Conservation (phyloP, 2,888 invertebrate species). For the Branchipolynoe longqiensis region DNA sequence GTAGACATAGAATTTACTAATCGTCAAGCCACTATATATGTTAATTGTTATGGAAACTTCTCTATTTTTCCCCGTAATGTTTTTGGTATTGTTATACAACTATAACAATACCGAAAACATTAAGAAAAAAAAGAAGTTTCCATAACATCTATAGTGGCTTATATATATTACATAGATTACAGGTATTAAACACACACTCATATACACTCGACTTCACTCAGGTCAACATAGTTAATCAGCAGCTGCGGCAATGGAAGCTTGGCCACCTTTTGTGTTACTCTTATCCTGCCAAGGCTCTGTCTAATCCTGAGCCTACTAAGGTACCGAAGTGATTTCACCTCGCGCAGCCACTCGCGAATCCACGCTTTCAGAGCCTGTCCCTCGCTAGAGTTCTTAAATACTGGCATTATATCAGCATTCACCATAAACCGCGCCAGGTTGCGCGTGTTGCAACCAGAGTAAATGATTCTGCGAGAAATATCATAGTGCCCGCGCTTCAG, state of each 20-base stretch:
- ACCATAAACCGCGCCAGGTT: conserved; percentile 26
- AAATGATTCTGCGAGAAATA: conserved; percentile 8
- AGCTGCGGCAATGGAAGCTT: conserved; percentile 19
- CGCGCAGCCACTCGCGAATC: conserved; percentile 30
- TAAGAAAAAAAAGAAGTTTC: no score
- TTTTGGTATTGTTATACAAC: no score
- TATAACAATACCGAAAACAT: no score
- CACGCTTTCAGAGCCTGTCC: conserved; percentile 31
- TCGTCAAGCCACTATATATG: no score
- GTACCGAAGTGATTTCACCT: conserved; percentile 7
- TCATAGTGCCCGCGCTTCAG: conserved; percentile 43
- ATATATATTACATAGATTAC: no score
- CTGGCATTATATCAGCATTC: conserved; percentile 35
- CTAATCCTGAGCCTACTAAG: background rate
- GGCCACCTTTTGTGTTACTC: background rate
- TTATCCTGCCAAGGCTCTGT: conserved; percentile 1
- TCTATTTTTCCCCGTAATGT: no score
- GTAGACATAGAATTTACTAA: no score
- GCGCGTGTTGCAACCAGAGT: conserved; percentile 1
- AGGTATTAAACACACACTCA: no score
- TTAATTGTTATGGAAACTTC: no score
- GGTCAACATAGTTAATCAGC: conserved; percentile 9
- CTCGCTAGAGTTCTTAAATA: background rate
- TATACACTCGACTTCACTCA: background rate
- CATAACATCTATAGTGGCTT: no score